These are phyloP conservation scores for Oligia fasciuncula DNA, from an alignment of 2,888 invertebrate species.

Conservation along the genomic window DNA sequence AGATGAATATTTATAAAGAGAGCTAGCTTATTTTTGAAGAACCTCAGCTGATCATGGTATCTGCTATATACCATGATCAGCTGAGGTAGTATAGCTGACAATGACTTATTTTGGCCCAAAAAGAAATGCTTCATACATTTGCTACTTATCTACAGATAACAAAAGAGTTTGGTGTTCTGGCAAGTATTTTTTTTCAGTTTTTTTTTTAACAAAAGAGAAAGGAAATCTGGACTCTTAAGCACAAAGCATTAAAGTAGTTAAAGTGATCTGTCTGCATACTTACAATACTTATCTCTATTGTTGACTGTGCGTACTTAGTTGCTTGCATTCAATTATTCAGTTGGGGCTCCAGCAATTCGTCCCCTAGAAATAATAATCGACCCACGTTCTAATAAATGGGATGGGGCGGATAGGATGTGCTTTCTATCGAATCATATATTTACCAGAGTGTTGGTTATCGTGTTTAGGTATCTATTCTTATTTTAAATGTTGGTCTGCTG, in stretches of 20 bases:
- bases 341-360: neutral
- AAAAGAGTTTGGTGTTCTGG: neutral
- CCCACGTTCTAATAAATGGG: constrained; percentile 4
- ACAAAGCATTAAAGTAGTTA: neutral
- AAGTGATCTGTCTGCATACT: neutral
- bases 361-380: constrained; percentile 20
- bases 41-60: neutral
- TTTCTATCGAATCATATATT: neutral
- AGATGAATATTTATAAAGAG: no score
- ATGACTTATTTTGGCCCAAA: neutral
- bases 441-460: neutral
- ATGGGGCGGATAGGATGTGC: neutral
- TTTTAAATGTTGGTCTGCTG: neutral
- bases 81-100: no score
- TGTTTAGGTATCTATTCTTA: neutral
- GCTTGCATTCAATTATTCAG: constrained; percentile 7
- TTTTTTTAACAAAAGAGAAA: neutral
- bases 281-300: neutral
- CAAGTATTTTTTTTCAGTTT: neutral
- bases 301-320: neutral
- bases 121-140: neutral
- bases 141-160: no score
- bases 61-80: no score
- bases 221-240: neutral
- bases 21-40: neutral